Evolutionary conservation across 2,797 vertebrate species (phyloP).

Genomic region (Heliangelus exortis): DNA sequence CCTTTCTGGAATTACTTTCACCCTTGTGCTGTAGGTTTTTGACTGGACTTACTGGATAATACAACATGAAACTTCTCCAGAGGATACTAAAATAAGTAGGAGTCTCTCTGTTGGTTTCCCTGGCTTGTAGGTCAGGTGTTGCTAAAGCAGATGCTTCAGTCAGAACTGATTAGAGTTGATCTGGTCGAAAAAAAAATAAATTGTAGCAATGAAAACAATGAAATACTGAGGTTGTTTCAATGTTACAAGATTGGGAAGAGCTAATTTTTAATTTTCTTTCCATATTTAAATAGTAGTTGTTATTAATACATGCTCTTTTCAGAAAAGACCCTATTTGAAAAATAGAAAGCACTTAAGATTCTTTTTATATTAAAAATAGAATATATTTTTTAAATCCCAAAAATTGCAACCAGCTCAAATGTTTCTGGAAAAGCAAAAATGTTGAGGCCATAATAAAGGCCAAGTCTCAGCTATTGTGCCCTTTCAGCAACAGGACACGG

Average conservation of each 20-base stretch:
- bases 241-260: background rate
- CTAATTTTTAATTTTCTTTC: background rate
- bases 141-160: constrained; percentile 33
- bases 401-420: background rate
- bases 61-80: background rate
- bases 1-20: background rate
- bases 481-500: background rate
- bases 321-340: background rate
- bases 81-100: background rate
- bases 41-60: background rate
- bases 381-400: too few relatives aligned
- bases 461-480: background rate
- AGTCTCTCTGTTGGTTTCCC: background rate
- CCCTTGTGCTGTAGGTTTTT: background rate
- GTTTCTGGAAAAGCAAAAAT: background rate
- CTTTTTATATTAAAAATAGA: background rate
- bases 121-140: constrained; percentile 8
- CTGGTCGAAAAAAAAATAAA: background rate
- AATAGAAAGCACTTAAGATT: background rate
- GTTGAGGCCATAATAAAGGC: background rate
- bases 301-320: background rate
- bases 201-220: background rate
- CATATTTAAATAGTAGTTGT: background rate
- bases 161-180: constrained; percentile 17
- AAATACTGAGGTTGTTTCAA: background rate